Conservation (phyloP, 2,888 invertebrate genomes). For the Ceriagrion tenellum region DNA sequence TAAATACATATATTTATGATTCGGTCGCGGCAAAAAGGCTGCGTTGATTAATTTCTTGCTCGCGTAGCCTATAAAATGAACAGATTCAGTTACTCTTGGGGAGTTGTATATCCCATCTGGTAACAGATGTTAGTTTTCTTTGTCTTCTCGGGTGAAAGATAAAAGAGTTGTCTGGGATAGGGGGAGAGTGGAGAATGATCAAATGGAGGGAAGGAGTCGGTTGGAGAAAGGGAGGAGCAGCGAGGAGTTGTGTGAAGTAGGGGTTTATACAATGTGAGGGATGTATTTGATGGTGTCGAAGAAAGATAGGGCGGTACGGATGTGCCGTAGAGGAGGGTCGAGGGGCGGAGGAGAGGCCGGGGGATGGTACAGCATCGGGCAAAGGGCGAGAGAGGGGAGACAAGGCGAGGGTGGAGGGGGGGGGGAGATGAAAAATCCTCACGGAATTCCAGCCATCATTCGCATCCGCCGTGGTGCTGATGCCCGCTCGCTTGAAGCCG, state of each 20-base stretch:
- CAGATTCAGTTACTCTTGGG: constrained; percentile 3
- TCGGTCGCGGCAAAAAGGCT: constrained; percentile 22
- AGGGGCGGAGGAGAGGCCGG: constrained; percentile 18
- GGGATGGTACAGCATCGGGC: neutral
- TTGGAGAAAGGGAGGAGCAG: neutral
- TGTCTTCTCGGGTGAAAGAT: constrained; percentile 24
- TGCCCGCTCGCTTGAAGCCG: constrained; percentile 55
- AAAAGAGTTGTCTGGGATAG: neutral
- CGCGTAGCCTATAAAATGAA: constrained; percentile 52
- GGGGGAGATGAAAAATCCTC: constrained; percentile 48
- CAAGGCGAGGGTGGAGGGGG: neutral
- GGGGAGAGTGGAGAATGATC: neutral
- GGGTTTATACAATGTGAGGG: constrained; percentile 65
- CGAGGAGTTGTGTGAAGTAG: constrained; percentile 40
- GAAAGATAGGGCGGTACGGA: constrained; percentile 46
- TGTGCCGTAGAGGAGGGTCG: neutral
- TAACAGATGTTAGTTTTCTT: constrained; percentile 65
- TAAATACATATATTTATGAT: constrained; percentile 59
- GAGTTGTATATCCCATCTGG: constrained; percentile 54
- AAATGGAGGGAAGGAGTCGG: neutral
- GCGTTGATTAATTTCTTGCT: constrained; percentile 45
- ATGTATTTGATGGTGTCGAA: constrained; percentile 68
- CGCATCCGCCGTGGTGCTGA: constrained; percentile 53
- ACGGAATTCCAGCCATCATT: constrained; percentile 55
- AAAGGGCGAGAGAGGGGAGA: neutral